Base-by-base conservation (phyloP, 2,113 vertebrate genomes). In the Gallinago media region DNA sequence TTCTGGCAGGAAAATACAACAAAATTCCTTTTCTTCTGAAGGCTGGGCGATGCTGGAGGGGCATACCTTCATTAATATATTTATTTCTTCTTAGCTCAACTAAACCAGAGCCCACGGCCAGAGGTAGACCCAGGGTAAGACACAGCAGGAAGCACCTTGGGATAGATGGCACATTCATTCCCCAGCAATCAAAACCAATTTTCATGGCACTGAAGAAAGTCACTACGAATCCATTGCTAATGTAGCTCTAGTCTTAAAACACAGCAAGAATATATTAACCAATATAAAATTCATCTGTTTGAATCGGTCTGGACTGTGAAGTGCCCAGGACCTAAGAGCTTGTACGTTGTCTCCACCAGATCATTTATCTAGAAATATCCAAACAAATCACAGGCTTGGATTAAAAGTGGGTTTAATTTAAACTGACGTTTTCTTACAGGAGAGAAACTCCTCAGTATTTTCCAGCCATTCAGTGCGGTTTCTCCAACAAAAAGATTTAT, bases 251-350 rank as follows among this genome's bases (percentile, higher is more conserved):
- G 4, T 66, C 17, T 42, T 22, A 3, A 1, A 49, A 25, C 4
- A 59, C 5, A 14, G 38, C n/a, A 31, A 29, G 54, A 54, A 36
- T 3, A 27, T 6, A 8, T 11, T 1, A 31, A 22, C 20, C 78
- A 52, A 36, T 1, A 27, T 3, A 70, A 4, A 26, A 29, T 25
- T 17, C 54, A 3, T 3, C 47, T 0, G 3, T 0, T 17, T 14
- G 6, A 52, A 19, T 40, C 11, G 0, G 58, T 8, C 72, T 40
- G 78, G 19, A 40, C 1, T 2, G 36, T 0, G 2, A 36, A 32
- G 62, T 40, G 58, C 68, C 67, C 54, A 25, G 25, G 47, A 31
- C 23, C 31, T 5, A 18, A 47, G 46, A 26, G 54, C 54, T 54
- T 12, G 12, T 26, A 34, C 9, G 0, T 6, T 25, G 16, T 15